phyloP scores from a whole-genome alignment of 2,888 invertebrate genomes.

The Falcaria lacertinaria region DNA sequence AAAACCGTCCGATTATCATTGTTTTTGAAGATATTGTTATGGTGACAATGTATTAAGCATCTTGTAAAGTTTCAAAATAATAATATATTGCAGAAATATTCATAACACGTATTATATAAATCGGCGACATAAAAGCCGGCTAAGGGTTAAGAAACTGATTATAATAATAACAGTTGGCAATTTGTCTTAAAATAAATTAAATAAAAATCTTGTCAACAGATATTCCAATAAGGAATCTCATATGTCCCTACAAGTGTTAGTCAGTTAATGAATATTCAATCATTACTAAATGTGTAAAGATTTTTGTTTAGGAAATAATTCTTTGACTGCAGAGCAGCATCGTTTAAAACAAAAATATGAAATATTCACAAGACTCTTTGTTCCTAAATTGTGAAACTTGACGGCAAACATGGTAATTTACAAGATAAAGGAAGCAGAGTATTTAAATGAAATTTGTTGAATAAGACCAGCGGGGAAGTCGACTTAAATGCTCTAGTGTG shows the following conservation, averaged over 20 bases:
- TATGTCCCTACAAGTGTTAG: not conserved
- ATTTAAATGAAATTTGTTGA: slow-evolving; percentile 38
- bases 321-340: slow-evolving; percentile 47
- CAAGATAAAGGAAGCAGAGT: slow-evolving; percentile 55
- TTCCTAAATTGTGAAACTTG: slow-evolving; percentile 56
- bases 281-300: slow-evolving; percentile 24
- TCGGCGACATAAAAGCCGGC: too few species aligned
- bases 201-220: too few species aligned
- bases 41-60: too few species aligned
- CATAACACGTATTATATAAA: too few species aligned
- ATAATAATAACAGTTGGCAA: too few species aligned
- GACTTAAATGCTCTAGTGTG: not conserved
- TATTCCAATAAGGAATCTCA: too few species aligned
- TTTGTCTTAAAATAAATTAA: too few species aligned
- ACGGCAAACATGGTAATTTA: slow-evolving; percentile 57
- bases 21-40: too few species aligned
- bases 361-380: slow-evolving; percentile 67
- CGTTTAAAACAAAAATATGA: slow-evolving; percentile 53
- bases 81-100: too few species aligned
- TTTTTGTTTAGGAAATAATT: slow-evolving; percentile 54
- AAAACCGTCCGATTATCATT: too few species aligned
- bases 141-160: too few species aligned
- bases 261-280: slow-evolving; percentile 52
- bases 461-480: slow-evolving; percentile 12
- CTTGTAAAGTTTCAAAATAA: too few species aligned